These are phyloP conservation scores for Drosophila sucinea DNA, from an alignment of 1,140 invertebrate species.

Conservation along the genomic window DNA sequence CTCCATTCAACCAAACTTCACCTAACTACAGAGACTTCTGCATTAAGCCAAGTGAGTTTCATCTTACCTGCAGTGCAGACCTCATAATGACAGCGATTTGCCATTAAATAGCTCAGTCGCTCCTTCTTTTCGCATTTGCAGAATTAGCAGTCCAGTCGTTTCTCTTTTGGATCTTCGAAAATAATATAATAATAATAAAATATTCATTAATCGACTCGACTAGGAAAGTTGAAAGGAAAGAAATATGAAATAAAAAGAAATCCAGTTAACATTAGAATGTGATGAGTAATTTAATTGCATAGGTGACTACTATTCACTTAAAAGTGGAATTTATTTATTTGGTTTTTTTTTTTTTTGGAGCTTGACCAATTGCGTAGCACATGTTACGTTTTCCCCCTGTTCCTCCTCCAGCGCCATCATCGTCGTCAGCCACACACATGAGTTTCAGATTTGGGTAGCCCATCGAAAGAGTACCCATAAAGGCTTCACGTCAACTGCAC, in stretches of 20 bases:
- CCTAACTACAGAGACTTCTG: background rate
- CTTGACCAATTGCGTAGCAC: conserved; percentile 15
- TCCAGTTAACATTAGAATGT: too few species aligned
- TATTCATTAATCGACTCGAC: too few species aligned
- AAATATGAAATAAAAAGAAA: too few species aligned
- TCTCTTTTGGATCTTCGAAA: too few species aligned
- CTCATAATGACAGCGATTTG: conserved; percentile 74
- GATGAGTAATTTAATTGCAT: too few species aligned
- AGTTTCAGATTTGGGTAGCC: conserved; percentile 31
- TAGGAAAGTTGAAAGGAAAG: too few species aligned
- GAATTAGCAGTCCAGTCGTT: too few species aligned
- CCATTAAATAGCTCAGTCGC: conserved; percentile 72
- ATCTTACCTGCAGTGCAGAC: conserved; percentile 61
- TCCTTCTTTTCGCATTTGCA: background rate
- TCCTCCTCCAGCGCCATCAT: conserved; percentile 18
- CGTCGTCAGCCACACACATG: conserved; percentile 41
- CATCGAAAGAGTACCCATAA: conserved; percentile 64
- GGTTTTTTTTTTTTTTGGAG: background rate
- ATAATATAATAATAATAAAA: too few species aligned
- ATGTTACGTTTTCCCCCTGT: too few species aligned
- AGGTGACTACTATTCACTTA: too few species aligned
- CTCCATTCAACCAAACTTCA: background rate
- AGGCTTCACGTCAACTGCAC: conserved; percentile 77
- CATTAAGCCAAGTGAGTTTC: too few species aligned
- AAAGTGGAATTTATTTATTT: too few species aligned